Percentiles rank a stretch among this genome's conserved stretches.
phyloP scores from a whole-genome alignment of 2,797 vertebrate species.

The Valencia hispanica region DNA sequence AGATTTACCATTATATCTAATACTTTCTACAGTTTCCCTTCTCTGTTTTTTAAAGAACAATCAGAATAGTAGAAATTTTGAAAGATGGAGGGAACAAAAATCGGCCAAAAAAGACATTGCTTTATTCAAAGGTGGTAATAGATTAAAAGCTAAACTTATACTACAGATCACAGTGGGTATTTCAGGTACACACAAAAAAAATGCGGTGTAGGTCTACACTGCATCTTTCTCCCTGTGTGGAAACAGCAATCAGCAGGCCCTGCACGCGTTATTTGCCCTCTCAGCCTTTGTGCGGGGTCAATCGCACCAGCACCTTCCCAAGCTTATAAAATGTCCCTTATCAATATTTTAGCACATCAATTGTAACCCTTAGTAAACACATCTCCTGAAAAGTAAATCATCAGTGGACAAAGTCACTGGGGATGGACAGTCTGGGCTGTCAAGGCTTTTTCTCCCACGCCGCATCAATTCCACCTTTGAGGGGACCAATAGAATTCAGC shows the following conservation, averaged over 20 bases:
- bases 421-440: slow-evolving; percentile 75
- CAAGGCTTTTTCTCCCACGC: slow-evolving; percentile 60
- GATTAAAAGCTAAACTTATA: background rate
- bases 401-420: slow-evolving; percentile 73
- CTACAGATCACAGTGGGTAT: background rate
- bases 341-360: slow-evolving; percentile 89
- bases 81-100: background rate
- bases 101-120: background rate
- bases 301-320: slow-evolving; percentile 72
- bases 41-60: background rate
- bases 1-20: background rate
- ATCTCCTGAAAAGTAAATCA: slow-evolving; percentile 78
- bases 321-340: slow-evolving; percentile 81
- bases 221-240: background rate
- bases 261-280: slow-evolving; percentile 30
- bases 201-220: background rate
- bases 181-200: background rate
- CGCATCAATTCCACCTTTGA: slow-evolving; percentile 66
- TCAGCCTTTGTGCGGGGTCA: slow-evolving; percentile 69
- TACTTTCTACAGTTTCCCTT: background rate
- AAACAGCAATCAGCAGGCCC: slow-evolving; percentile 25
- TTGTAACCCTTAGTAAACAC: slow-evolving; percentile 80
- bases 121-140: too few species aligned
- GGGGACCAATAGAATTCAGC: slow-evolving; percentile 56
- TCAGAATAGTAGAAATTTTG: background rate